Percentiles rank a stretch among this genome's conserved stretches.
Evolutionary conservation across 2,113 vertebrate species (phyloP).

Genomic region (Emydocephalus ijimae): DNA sequence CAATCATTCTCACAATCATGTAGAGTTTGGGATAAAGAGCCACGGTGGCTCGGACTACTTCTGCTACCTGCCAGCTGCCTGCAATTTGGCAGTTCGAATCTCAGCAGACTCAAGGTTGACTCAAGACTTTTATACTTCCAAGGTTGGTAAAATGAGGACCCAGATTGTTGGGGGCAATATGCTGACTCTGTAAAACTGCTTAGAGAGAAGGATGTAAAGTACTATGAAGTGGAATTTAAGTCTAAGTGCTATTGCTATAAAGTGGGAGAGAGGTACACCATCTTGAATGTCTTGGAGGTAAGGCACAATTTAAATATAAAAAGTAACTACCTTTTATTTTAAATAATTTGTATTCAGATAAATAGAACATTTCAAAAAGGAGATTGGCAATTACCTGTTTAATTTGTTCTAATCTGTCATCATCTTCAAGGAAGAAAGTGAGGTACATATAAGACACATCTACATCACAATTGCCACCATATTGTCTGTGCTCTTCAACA

Average conservation of each 20-base stretch:
- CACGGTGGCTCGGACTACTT: too few relatives aligned
- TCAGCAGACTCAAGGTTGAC: too few relatives aligned
- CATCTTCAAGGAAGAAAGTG: conserved; percentile 96
- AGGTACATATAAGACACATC: conserved; percentile 97
- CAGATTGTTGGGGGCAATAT: too few relatives aligned
- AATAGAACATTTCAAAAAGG: not conserved
- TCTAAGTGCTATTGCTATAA: not conserved
- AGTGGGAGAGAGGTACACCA: not conserved
- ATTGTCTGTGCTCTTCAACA: conserved; percentile 87
- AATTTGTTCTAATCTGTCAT: conserved; percentile 89
- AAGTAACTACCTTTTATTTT: not conserved
- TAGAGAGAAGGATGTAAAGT: too few relatives aligned
- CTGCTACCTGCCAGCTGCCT: too few relatives aligned
- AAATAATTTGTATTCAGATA: not conserved
- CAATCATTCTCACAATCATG: not conserved
- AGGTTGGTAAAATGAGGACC: too few relatives aligned
- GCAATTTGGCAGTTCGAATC: too few relatives aligned
- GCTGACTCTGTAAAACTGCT: too few relatives aligned
- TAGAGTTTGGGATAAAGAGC: not conserved
- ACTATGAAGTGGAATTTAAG: too few relatives aligned
- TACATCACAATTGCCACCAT: conserved; percentile 89
- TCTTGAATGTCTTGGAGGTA: not conserved
- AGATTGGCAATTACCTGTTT: conserved; percentile 74
- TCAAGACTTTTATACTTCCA: too few relatives aligned
- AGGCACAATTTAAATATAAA: not conserved